Conservation (phyloP, 1,140 invertebrate species). For the Scaptomyza hsui region DNA sequence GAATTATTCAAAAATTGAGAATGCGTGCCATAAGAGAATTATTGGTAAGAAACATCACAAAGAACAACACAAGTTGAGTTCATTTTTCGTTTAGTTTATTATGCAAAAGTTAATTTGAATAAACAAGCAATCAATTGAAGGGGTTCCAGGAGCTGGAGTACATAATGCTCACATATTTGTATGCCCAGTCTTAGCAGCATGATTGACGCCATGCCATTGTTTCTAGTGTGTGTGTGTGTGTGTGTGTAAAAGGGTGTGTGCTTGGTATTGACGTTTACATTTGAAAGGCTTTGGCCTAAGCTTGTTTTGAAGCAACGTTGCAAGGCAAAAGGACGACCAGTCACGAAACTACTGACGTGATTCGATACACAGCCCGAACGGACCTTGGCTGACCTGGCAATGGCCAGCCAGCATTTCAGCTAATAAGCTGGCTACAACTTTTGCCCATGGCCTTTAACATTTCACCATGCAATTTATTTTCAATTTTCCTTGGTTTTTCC, state of each 20-base stretch:
- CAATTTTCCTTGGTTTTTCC: slow-evolving; percentile 8
- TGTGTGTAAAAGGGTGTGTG: slow-evolving; percentile 12
- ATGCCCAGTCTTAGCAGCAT: neutral
- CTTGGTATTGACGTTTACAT: slow-evolving; percentile 12
- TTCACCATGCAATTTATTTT: slow-evolving; percentile 14
- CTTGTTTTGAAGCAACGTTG: neutral
- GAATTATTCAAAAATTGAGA: slow-evolving; percentile 66
- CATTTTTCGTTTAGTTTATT: slow-evolving; percentile 64
- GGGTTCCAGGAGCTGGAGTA: neutral
- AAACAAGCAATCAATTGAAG: slow-evolving; percentile 61
- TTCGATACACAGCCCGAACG: neutral
- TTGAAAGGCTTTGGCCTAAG: neutral
- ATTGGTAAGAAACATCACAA: slow-evolving; percentile 25
- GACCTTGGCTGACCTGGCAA: neutral
- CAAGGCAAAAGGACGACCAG: neutral
- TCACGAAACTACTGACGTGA: slow-evolving; percentile 2
- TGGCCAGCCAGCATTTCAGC: neutral
- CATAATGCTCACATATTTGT: slow-evolving; percentile 1
- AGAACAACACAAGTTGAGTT: slow-evolving; percentile 2
- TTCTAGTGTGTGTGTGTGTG: neutral
- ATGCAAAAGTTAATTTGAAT: slow-evolving; percentile 79
- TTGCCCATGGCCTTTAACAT: neutral
- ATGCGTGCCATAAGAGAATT: slow-evolving; percentile 25
- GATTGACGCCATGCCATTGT: neutral
- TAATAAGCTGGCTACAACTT: slow-evolving; percentile 9